Base-by-base conservation (phyloP, 2,113 vertebrate species). In the Bubo bubo region DNA sequence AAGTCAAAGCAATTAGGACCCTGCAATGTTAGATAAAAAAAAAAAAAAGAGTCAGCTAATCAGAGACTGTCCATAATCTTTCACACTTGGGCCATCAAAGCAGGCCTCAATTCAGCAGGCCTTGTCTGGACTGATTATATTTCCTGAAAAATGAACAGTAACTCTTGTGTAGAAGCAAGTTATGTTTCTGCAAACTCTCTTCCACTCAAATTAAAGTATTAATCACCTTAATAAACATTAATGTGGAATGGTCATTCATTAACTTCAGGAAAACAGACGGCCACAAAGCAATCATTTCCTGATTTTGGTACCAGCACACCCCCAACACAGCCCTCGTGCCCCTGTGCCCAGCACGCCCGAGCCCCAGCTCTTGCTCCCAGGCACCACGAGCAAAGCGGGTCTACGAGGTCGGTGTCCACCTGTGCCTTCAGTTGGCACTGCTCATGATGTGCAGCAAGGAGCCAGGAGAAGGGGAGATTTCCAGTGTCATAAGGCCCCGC, bases 91-190 rank as follows among this genome's bases (percentile, higher is more conserved):
- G 60, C 90, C 94, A 87, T 92, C 93, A 92, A 73, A 67, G 71
- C 75, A 71, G 72, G 52, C 71, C 21, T 2, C 95, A 95, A 39
- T 79, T 76, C 64, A 86, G 87, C 60, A 35, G 49, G 39, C 47
- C 88, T 70, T 64, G 80, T 92, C 87, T 59, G 66, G 70, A 59
- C 72, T 80, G 68, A 77, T 86, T 67, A 27, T 41, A 34, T 72
- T 73, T 60, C 86, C 90, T 93, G 66, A 88, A 73, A 86, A 93
- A 95, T 62, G 83, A 96, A 91, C 79, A 84, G 76, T 11, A 81
- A 89, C 64, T 91, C 91, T 47, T 41, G 60, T 49, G 90, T 22
- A 79, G 60, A 41, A 85, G 20, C 77, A 56, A 81, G 84, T 62
- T 90, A 4, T 23, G 32, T 47, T 90, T 79, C 86, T 90, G 79